A percentile compares a stretch with the other conserved stretches of the same genome.
phyloP scores from a whole-genome alignment of 1,140 invertebrate species.

The Nephotettix cincticeps region DNA sequence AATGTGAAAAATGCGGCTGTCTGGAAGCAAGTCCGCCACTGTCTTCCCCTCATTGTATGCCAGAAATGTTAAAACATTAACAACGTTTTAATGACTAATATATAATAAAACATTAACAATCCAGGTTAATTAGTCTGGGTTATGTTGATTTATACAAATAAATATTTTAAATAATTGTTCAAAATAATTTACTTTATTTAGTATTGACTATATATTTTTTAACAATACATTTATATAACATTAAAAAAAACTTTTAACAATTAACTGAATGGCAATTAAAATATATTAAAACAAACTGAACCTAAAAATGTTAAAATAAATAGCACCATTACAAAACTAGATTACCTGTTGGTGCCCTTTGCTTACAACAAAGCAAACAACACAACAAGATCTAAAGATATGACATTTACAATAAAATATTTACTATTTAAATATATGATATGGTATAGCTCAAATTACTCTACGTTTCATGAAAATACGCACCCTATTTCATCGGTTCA shows the following conservation, averaged over 20 bases:
- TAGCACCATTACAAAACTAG: slow-evolving; percentile 19
- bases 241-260: neutral
- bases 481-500: neutral
- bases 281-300: slow-evolving; percentile 2
- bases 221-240: neutral
- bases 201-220: neutral
- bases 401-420: neutral
- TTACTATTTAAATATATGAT: neutral
- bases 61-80: neutral
- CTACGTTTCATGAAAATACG: no score
- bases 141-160: neutral
- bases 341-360: neutral
- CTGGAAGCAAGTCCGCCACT: neutral
- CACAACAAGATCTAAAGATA: neutral
- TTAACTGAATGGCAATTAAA: neutral
- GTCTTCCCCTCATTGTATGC: neutral
- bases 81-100: neutral
- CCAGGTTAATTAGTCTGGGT: neutral
- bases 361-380: neutral
- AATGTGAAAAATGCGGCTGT: neutral
- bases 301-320: neutral
- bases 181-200: neutral
- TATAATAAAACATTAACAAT: slow-evolving; percentile 8
- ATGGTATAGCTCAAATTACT: neutral
- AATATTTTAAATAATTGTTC: neutral